Evolutionary conservation across 2,113 vertebrate species (phyloP), one percentile per base, ranked within the genome.

Genomic region (Ciconia boyciana): DNA sequence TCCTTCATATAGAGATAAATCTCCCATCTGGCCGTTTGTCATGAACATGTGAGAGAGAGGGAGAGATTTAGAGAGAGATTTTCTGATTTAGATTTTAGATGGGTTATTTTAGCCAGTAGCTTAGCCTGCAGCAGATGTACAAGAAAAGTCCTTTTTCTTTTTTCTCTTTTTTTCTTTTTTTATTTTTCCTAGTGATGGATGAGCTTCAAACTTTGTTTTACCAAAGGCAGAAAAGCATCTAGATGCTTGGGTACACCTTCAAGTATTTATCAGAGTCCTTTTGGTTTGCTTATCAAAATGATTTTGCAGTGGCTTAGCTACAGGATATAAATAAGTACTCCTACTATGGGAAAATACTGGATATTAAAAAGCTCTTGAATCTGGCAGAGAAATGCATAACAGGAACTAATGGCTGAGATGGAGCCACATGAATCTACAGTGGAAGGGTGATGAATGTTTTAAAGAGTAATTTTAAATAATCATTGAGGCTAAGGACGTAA

Each of bases 381-480:
- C 13, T 39, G 61, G 64, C 36, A 55, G 64, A 77, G 62, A 89
- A 68, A 83, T 18, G 29, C 14, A 3, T 44, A 92, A 36, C 24
- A 64, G 69, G 64, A 93, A 64, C 87, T 88, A 89, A 89, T 75
- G 55, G 24, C 76, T 89, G 60, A 36, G 72, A 81, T 61, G 26
- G 77, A 92, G 64, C 72, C n/a, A 44, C 51, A 39, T 77, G 18
- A 83, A 77, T 87, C 52, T 90, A 52, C 26, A 71, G 43, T 51
- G 86, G 62, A 74, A 58, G 54, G 66, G 11, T 1, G 1, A 88
- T 81, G 46, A 85, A 70, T 74, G 77, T 75, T 95, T 87, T 76
- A 77, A 90, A 39, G 25, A 85, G 49, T 54, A 87, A 79, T 89
- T 89, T 89, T 74, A 88, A 94, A 54, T 88, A 86, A 90, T 77